A percentile compares a stretch with the other conserved stretches of the same genome.
Conservation (phyloP, 2,888 invertebrate species). For the Microplitis manilae region DNA sequence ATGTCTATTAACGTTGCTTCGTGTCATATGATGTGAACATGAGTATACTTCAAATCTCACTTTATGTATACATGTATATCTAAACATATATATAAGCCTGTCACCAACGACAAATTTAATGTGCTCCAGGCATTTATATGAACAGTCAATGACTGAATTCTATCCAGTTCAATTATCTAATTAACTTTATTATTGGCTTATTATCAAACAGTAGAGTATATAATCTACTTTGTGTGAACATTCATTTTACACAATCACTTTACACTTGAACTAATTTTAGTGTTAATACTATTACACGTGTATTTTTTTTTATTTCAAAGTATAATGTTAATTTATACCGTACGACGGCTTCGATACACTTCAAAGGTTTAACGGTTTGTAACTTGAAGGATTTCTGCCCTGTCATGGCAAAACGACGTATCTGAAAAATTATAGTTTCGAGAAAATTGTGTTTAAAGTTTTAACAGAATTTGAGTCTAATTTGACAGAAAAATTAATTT, state of each 20-base stretch:
- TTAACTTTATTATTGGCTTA: slow-evolving; percentile 4
- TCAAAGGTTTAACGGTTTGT: too few relatives aligned
- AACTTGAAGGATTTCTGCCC: too few relatives aligned
- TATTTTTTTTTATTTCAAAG: too few relatives aligned
- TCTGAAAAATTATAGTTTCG: too few relatives aligned
- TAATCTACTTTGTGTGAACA: neutral
- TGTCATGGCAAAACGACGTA: too few relatives aligned
- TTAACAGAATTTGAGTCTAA: too few relatives aligned
- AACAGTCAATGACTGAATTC: neutral
- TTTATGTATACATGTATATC: slow-evolving; percentile 30
- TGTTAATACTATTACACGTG: neutral
- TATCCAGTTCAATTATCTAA: neutral
- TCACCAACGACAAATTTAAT: neutral
- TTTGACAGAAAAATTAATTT: too few relatives aligned
- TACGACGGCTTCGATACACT: too few relatives aligned
- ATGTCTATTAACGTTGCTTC: slow-evolving; percentile 37
- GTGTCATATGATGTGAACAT: slow-evolving; percentile 35
- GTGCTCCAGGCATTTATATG: neutral
- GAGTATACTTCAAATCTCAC: slow-evolving; percentile 30
- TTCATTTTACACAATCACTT: neutral
- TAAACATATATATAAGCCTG: slow-evolving; percentile 17
- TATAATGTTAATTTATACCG: too few relatives aligned
- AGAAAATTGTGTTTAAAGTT: too few relatives aligned
- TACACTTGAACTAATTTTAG: neutral
- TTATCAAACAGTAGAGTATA: neutral